phyloP scores from a whole-genome alignment of 2,888 invertebrate genomes.

The Sicus ferrugineus region DNA sequence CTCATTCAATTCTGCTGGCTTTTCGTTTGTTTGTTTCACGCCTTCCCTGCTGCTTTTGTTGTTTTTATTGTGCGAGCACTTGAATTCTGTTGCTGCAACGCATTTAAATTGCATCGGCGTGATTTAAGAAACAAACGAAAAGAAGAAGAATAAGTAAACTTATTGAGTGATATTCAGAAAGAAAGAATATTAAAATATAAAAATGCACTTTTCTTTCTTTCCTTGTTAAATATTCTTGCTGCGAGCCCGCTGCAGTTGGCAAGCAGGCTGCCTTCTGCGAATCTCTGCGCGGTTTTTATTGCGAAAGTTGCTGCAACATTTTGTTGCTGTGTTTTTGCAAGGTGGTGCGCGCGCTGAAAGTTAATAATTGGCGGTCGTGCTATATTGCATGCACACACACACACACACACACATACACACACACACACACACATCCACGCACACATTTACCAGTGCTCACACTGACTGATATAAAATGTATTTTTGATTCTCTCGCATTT shows the following conservation, averaged over 20 bases:
- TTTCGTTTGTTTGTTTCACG: not conserved
- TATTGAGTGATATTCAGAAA: too few species aligned
- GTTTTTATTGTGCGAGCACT: not conserved
- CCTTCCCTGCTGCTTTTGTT: not conserved
- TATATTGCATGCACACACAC: not conserved
- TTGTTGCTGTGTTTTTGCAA: not conserved
- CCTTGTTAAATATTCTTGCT: not conserved
- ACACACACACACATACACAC: not conserved
- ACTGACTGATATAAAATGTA: not conserved
- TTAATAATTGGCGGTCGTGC: slow-evolving; percentile 20
- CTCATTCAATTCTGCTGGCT: too few species aligned
- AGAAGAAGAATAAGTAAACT: too few species aligned
- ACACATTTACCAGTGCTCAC: not conserved
- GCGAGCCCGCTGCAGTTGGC: not conserved
- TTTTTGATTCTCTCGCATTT: not conserved
- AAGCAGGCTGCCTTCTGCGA: not conserved
- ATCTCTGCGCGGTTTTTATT: not conserved
- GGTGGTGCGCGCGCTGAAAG: not conserved
- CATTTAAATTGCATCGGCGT: not conserved
- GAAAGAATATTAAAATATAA: not conserved
- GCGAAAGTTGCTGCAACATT: not conserved
- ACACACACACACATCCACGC: not conserved
- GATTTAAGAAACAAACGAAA: not conserved
- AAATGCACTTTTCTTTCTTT: too few species aligned
- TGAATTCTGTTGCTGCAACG: not conserved